Evolutionary conservation across 2,797 vertebrate species (phyloP), one percentile per base, ranked within the genome.

Genomic region (Huso huso): DNA sequence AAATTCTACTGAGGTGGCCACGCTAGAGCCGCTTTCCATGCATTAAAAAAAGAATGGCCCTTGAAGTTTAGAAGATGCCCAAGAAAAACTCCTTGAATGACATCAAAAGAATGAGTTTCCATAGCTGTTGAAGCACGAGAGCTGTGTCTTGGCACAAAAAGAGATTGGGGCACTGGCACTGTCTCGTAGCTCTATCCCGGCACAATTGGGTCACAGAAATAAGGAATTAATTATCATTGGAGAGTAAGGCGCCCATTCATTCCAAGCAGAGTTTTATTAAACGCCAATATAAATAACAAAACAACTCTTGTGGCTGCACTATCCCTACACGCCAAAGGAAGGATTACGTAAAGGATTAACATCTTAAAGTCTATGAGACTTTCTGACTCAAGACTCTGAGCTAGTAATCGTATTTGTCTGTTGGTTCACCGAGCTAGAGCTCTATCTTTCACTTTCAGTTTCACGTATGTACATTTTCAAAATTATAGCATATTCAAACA

Each of bases 201-300:
- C 84, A 91, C 89, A 89, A 89, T 89, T 83, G 88, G 89, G 89
- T 90, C 89, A 88, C 87, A 85, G 88, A 87, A 88, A 91, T 90
- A 84, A 87, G 84, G 88, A 89, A 89, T 91, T 91, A 89, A 91
- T 91, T 88, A 90, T 85, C 87, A 87, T 89, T 88, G 86, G 86
- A 87, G 89, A 90, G 87, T 84, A 87, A 86, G 87, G 86, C 81
- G 83, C 84, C 85, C 83, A 89, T 91, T 91, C 87, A 89, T 71
- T 73, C n/a, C 86, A 80, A 82, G 76, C 89, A 84, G 85, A 82
- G 89, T 88, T 90, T 90, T 89, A 90, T 91, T 90, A 91, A 90
- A 91, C 88, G 89, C 89, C 89, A 88, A 90, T 89, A 89, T 88
- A 90, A 89, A 89, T 88, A 87, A 91, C 87, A 89, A 90, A 91